Evolutionary conservation across 1,140 invertebrate species (phyloP).

Genomic region (Eciton burchellii): DNA sequence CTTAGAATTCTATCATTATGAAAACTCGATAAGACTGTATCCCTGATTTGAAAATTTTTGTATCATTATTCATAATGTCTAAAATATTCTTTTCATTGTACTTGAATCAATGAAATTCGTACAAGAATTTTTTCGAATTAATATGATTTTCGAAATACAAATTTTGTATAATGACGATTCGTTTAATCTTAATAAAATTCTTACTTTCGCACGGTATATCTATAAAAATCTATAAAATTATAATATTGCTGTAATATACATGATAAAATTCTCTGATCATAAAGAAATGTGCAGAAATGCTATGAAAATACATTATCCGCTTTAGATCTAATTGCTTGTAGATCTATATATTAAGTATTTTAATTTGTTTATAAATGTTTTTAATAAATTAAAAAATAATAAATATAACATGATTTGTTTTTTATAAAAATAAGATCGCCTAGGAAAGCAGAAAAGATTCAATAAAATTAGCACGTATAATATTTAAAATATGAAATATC

Average conservation of each 20-base stretch:
- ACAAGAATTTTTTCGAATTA: too few relatives aligned
- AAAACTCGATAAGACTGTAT: neutral
- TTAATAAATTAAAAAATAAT: neutral
- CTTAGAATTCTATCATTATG: too few relatives aligned
- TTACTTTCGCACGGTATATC: too few relatives aligned
- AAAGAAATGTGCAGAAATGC: too few relatives aligned
- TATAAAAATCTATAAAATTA: too few relatives aligned
- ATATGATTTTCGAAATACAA: too few relatives aligned
- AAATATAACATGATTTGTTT: neutral
- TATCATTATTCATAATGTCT: neutral
- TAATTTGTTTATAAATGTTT: neutral
- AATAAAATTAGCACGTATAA: slow-evolving; percentile 18
- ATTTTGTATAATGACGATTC: too few relatives aligned
- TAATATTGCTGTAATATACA: too few relatives aligned
- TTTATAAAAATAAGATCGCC: neutral
- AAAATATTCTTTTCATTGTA: neutral
- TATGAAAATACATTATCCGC: neutral
- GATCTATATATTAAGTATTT: too few relatives aligned
- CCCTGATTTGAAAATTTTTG: neutral
- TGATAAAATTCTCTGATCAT: too few relatives aligned
- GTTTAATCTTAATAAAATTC: too few relatives aligned
- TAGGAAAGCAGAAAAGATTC: neutral
- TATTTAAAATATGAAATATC: slow-evolving; percentile 12
- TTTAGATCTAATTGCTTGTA: neutral
- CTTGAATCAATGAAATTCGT: neutral